Percentiles rank a stretch among this genome's conserved stretches.
Conservation (phyloP, 2,888 invertebrate genomes). For the Acronicta aceris region DNA sequence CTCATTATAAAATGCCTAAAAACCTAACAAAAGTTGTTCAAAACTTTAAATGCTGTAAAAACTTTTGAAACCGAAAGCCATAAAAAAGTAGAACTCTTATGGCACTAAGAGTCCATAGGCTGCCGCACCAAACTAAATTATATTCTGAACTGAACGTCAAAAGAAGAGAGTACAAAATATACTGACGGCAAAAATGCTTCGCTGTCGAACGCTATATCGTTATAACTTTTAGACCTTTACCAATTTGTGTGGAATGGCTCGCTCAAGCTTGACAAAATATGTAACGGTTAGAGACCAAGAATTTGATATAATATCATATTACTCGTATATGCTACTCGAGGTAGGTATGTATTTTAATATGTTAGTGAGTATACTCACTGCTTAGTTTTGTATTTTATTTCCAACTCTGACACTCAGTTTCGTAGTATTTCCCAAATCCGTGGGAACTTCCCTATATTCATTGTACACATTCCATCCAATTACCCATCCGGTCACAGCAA, state of each 20-base stretch:
- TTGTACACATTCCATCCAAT: too few relatives aligned
- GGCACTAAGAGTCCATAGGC: neutral
- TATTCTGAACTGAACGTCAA: neutral
- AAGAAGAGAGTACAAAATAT: neutral
- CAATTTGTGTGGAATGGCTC: conserved; percentile 12
- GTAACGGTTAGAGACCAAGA: neutral
- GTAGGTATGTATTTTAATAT: too few relatives aligned
- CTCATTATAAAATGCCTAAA: too few relatives aligned
- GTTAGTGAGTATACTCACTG: neutral
- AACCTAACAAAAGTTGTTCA: too few relatives aligned
- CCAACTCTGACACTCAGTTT: too few relatives aligned
- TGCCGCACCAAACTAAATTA: neutral
- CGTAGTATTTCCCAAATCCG: too few relatives aligned
- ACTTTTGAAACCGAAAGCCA: too few relatives aligned
- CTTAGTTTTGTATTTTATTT: too few relatives aligned
- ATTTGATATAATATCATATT: conserved; percentile 1
- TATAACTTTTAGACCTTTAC: neutral
- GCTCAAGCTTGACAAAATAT: neutral
- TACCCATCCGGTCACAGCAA: too few relatives aligned
- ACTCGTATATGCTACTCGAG: neutral
- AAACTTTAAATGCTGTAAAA: too few relatives aligned
- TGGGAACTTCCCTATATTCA: too few relatives aligned
- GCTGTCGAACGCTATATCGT: neutral
- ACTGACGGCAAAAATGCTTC: neutral
- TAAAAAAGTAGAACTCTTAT: neutral